These are phyloP conservation scores for Varecia variegata DNA, from an alignment of 2,797 vertebrate species.

Conservation along the genomic window DNA sequence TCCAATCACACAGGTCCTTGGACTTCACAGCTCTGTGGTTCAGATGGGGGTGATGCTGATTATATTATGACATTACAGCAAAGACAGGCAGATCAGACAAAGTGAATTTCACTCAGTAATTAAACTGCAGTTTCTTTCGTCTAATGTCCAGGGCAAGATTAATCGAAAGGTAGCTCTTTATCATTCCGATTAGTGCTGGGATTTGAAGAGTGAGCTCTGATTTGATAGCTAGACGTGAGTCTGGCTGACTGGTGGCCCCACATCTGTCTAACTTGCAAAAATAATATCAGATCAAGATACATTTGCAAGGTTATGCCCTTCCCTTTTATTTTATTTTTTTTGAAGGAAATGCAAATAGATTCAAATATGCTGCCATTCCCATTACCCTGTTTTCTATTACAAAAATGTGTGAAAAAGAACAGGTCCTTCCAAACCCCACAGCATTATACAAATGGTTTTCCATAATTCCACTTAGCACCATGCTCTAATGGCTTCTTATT, in stretches of 20 bases:
- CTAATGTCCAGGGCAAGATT: conserved; percentile 86
- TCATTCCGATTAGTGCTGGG: conserved; percentile 82
- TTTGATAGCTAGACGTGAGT: conserved; percentile 76
- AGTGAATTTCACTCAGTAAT: conserved; percentile 89
- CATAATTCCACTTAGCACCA: conserved; percentile 22
- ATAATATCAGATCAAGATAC: conserved; percentile 80
- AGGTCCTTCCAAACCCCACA: conserved; percentile 8
- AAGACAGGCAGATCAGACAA: conserved; percentile 87
- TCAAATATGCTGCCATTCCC: conserved; percentile 70
- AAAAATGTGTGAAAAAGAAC: conserved; percentile 62
- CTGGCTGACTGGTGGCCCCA: conserved; percentile 72
- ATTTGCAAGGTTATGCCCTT: conserved; percentile 74
- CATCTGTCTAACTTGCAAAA: conserved; percentile 83
- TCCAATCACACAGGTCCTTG: conserved; percentile 84
- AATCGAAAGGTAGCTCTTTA: conserved; percentile 86
- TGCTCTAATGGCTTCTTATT: conserved; percentile 25
- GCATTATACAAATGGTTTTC: conserved; percentile 51
- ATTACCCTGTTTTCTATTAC: conserved; percentile 56
- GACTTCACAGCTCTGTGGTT: conserved; percentile 83
- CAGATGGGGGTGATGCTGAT: conserved; percentile 83
- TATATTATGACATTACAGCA: conserved; percentile 86
- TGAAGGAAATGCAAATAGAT: conserved; percentile 73
- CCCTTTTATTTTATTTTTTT: conserved; percentile 80
- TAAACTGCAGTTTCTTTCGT: conserved; percentile 86
- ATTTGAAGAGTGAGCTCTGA: conserved; percentile 83